Base-by-base conservation (phyloP, 2,113 vertebrate species). In the Dicrurus megarhynchus region DNA sequence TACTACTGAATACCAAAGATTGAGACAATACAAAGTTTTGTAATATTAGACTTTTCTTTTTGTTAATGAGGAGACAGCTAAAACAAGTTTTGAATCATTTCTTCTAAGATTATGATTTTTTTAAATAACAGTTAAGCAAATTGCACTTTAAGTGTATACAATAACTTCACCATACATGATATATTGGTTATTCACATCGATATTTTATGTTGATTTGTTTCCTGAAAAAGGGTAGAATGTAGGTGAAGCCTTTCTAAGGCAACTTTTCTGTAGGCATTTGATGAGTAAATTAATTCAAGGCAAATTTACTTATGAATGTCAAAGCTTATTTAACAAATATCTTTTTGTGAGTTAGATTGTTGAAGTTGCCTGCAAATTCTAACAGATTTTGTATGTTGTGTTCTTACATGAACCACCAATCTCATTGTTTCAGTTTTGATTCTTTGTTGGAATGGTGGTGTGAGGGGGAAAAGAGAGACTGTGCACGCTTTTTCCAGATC, bases 401-500 rank as follows among this genome's bases (percentile, higher is more conserved):
- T 35, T 92, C 7, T 1, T 70, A 13, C 4, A 2, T 53, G 55
- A 77, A 15, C 22, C 19, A 61, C 32, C 13, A 5, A 11, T 64
- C 11, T 68, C 4, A 15, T 30, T 23, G 32, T 69, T 76, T 57
- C 19, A 11, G 13, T 84, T 89, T 47, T 35, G 18, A 67, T 47
- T 87, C 24, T 7, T 70, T 47, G 13, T 46, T 50, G 30, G 26
- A 26, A 6, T 3, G 6, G 9, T 8, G 11, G 6, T 2, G 7
- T 49, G 11, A 32, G 7, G 2, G 2, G 2, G 5, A 4, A 23
- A 22, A 52, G 70, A 23, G 22, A 44, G 33, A 57, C 0, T 1
- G 22, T 71, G 4, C 32, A 27, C 11, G 4, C 17, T 44, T 32
- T 92, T 78, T 82, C n/a, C 11, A 9, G 32, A 19, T 78, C 24